A percentile compares a stretch with the other conserved stretches of the same genome.
Conservation (phyloP, 2,113 vertebrate genomes). For the Leptodactylus fuscus region DNA sequence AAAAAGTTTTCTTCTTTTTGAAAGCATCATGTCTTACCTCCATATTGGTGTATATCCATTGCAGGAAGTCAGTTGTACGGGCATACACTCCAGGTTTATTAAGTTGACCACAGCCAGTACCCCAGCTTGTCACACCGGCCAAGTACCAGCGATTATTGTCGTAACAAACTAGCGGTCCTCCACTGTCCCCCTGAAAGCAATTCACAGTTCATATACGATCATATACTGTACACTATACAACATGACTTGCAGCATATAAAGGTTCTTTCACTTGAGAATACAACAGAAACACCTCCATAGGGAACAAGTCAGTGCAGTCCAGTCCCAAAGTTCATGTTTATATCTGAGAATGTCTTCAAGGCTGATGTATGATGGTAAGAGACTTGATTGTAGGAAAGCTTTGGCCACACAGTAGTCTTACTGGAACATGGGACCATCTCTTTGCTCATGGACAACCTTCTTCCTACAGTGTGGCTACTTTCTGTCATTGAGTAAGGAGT, state of each 20-base stretch:
- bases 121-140: slow-evolving; percentile 92
- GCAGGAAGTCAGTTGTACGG: slow-evolving; percentile 77
- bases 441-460: too few relatives aligned
- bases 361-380: too few relatives aligned
- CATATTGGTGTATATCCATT: slow-evolving; percentile 90
- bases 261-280: not conserved
- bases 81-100: slow-evolving; percentile 90
- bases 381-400: too few relatives aligned
- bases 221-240: not conserved
- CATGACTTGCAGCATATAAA: not conserved
- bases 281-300: not conserved
- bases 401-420: too few relatives aligned
- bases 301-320: not conserved
- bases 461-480: too few relatives aligned
- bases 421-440: too few relatives aligned
- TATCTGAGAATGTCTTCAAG: not conserved
- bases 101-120: slow-evolving; percentile 81
- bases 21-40: slow-evolving; percentile 77
- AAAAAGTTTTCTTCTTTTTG: not conserved
- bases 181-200: slow-evolving; percentile 88
- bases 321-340: not conserved
- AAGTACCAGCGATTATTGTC: slow-evolving; percentile 77
- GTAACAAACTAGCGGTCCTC: slow-evolving; percentile 89
- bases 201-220: not conserved
- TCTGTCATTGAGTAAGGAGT: too few relatives aligned